phyloP scores from a whole-genome alignment of 2,797 vertebrate species.

The Mycteria americana region DNA sequence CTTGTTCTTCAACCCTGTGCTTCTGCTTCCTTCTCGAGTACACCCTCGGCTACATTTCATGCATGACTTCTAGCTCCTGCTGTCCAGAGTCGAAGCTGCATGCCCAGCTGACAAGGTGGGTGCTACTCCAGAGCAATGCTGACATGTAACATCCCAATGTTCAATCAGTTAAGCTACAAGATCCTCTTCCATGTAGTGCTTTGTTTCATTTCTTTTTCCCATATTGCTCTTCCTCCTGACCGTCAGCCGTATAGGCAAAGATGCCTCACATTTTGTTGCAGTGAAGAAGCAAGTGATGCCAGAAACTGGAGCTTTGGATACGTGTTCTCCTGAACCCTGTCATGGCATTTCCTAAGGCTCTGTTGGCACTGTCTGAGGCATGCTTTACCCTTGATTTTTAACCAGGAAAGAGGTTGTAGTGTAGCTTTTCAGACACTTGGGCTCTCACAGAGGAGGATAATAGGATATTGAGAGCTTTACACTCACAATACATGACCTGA shows the following conservation, averaged over 20 bases:
- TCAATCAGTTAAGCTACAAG: background rate
- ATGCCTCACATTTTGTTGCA: background rate
- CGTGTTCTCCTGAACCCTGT: background rate
- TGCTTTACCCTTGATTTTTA: background rate
- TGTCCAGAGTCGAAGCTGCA: background rate
- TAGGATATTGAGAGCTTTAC: background rate
- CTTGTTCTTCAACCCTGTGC: background rate
- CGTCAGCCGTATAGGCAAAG: background rate
- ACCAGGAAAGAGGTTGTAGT: background rate
- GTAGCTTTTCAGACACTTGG: background rate
- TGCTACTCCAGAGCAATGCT: background rate
- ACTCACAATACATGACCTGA: background rate
- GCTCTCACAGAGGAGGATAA: background rate
- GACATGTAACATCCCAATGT: background rate
- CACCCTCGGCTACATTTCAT: background rate
- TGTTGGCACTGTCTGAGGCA: background rate
- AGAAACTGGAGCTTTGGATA: background rate
- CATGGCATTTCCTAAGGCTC: background rate
- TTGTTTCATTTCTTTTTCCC: background rate
- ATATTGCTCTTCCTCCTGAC: background rate
- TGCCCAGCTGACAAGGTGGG: background rate
- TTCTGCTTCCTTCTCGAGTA: background rate
- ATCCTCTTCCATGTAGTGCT: background rate
- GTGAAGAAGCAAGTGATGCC: background rate
- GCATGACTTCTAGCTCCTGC: background rate